Evolutionary conservation across 2,797 vertebrate species (phyloP).

Genomic region (Epinephelus coioides): DNA sequence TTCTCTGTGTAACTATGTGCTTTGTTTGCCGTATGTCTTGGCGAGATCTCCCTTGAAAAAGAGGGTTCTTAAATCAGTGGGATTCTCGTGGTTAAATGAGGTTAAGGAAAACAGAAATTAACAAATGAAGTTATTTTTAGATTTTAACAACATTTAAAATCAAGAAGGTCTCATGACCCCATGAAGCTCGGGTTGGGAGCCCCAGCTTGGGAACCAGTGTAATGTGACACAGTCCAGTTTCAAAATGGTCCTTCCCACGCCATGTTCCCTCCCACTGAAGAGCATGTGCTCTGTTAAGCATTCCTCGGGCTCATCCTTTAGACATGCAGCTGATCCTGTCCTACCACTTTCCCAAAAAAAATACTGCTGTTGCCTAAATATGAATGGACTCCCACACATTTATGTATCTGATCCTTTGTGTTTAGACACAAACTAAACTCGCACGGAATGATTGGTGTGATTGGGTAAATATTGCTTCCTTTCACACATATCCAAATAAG

Average conservation of each 20-base stretch:
- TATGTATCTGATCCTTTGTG: constrained; percentile 6
- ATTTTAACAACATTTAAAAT: too few species aligned
- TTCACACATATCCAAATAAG: constrained; percentile 29
- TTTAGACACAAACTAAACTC: constrained; percentile 12
- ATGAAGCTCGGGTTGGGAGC: too few species aligned
- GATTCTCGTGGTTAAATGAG: too few species aligned
- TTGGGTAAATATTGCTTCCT: background rate
- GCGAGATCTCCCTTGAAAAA: too few species aligned
- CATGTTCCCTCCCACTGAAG: constrained; percentile 39
- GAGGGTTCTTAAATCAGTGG: too few species aligned
- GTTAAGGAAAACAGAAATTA: too few species aligned
- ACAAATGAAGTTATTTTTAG: too few species aligned
- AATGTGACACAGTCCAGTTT: background rate
- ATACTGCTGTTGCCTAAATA: constrained; percentile 38
- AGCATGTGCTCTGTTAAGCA: constrained; percentile 55
- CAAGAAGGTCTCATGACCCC: too few species aligned
- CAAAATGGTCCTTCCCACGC: constrained; percentile 28
- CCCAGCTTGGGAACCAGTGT: too few species aligned
- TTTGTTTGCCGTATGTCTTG: too few species aligned
- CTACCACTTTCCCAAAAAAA: constrained; percentile 71
- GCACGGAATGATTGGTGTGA: constrained; percentile 15
- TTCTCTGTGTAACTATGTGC: too few species aligned
- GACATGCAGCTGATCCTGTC: constrained; percentile 80
- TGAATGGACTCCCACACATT: constrained; percentile 7
- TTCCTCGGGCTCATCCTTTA: constrained; percentile 76